These are phyloP conservation scores for Andrena camellia DNA, from an alignment of 2,888 invertebrate species.

Conservation along the genomic window DNA sequence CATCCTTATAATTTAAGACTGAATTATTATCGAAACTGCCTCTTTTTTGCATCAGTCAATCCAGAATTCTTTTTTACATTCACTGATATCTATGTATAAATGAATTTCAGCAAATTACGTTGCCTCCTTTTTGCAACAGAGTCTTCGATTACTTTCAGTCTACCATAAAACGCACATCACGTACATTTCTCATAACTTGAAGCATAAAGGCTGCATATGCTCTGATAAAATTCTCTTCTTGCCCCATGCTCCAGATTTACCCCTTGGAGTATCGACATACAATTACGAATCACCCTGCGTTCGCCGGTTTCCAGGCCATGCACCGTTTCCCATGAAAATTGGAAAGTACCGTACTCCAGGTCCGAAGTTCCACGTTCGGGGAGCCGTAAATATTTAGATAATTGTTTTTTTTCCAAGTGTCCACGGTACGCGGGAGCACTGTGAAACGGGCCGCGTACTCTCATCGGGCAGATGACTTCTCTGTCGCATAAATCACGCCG, in stretches of 20 bases:
- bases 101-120: too few relatives aligned
- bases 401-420: conserved; percentile 28
- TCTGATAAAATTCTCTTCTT: not conserved
- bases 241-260: not conserved
- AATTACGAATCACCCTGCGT: not conserved
- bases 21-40: too few relatives aligned
- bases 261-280: not conserved
- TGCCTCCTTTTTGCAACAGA: too few relatives aligned
- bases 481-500: conserved; percentile 48
- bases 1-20: too few relatives aligned
- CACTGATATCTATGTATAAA: too few relatives aligned
- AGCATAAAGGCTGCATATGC: too few relatives aligned
- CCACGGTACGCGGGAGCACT: conserved; percentile 1
- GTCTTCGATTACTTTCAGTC: too few relatives aligned
- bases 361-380: conserved; percentile 22
- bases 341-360: not conserved
- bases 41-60: too few relatives aligned
- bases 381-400: conserved; percentile 46
- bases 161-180: too few relatives aligned
- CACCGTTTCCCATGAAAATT: not conserved
- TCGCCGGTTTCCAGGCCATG: not conserved
- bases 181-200: too few relatives aligned
- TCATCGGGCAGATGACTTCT: conserved; percentile 35
- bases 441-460: conserved; percentile 41
- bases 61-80: too few relatives aligned